A percentile compares a stretch with the other conserved stretches of the same genome.
phyloP scores from a whole-genome alignment of 2,113 vertebrate genomes.

The Poeciliopsis prolifica region DNA sequence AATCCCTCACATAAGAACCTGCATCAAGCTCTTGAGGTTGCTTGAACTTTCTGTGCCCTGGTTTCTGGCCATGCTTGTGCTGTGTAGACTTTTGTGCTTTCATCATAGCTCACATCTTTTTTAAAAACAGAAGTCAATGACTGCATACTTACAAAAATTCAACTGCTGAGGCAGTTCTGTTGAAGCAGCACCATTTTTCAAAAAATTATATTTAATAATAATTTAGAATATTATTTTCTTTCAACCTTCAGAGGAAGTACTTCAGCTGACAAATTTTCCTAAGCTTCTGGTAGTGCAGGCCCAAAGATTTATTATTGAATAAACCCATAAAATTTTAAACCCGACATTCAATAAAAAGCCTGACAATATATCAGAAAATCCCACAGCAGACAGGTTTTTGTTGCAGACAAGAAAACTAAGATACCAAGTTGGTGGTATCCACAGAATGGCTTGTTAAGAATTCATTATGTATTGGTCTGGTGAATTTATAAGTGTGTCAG shows the following conservation, averaged over 20 bases:
- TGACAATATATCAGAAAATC: too few species aligned
- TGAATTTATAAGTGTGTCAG: too few species aligned
- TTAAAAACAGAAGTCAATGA: constrained; percentile 24
- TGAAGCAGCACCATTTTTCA: neutral
- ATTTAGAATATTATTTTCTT: neutral
- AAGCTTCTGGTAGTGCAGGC: neutral
- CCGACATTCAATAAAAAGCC: too few species aligned
- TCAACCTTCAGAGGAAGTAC: neutral
- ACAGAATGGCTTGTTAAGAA: too few species aligned
- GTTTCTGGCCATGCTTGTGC: constrained; percentile 5
- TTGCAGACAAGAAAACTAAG: too few species aligned
- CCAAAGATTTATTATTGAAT: neutral
- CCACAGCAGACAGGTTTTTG: too few species aligned
- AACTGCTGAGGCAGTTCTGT: neutral
- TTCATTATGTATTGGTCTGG: too few species aligned
- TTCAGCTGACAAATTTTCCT: neutral
- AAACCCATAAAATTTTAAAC: neutral
- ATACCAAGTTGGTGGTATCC: too few species aligned
- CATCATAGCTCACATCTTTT: constrained; percentile 3
- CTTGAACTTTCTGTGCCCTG: constrained; percentile 15
- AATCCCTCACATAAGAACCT: constrained; percentile 23
- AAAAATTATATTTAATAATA: neutral
- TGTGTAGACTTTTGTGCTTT: constrained; percentile 18
- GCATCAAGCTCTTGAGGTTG: neutral
- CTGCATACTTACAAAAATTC: constrained; percentile 24